A percentile compares a stretch with the other conserved stretches of the same genome.
phyloP scores from a whole-genome alignment of 2,888 invertebrate species.

The Netelia inedita region DNA sequence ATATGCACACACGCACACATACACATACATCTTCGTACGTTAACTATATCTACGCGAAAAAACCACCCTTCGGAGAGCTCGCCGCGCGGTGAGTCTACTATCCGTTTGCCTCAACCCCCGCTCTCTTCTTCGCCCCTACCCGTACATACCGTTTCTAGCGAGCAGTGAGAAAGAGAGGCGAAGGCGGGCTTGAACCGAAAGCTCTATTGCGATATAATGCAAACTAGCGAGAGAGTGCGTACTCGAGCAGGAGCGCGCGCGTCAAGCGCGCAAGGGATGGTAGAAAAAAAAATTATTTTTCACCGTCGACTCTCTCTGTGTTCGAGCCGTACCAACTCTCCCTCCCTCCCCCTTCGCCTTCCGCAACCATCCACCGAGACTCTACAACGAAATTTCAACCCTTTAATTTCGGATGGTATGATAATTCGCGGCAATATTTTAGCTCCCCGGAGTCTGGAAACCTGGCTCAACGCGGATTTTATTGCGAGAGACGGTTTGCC shows the following conservation, averaged over 20 bases:
- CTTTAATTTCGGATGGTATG: slow-evolving; percentile 84
- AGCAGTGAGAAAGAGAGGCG: slow-evolving; percentile 67
- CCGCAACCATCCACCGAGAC: slow-evolving; percentile 52
- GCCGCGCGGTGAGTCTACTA: slow-evolving; percentile 63
- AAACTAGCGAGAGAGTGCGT: slow-evolving; percentile 43
- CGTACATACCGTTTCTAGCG: slow-evolving; percentile 39
- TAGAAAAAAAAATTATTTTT: slow-evolving; percentile 81
- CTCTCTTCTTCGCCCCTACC: not conserved
- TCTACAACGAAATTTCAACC: slow-evolving; percentile 79
- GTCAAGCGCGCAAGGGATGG: slow-evolving; percentile 62
- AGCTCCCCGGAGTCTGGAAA: slow-evolving; percentile 73
- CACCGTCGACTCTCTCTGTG: slow-evolving; percentile 72
- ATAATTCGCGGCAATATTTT: slow-evolving; percentile 84
- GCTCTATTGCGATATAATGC: slow-evolving; percentile 19
- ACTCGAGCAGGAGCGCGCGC: slow-evolving; percentile 48
- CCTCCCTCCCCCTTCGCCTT: not conserved
- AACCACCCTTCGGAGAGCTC: slow-evolving; percentile 68
- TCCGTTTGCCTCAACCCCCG: slow-evolving; percentile 29
- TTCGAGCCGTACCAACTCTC: slow-evolving; percentile 29
- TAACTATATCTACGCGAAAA: slow-evolving; percentile 46
- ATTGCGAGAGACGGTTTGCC: slow-evolving; percentile 71
- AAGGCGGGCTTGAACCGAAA: slow-evolving; percentile 54
- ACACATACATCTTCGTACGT: not conserved
- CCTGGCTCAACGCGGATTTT: slow-evolving; percentile 81
- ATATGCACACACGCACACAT: slow-evolving; percentile 8